These are phyloP conservation scores for Diloba caeruleocephala DNA, from an alignment of 2,888 invertebrate species.

Conservation along the genomic window DNA sequence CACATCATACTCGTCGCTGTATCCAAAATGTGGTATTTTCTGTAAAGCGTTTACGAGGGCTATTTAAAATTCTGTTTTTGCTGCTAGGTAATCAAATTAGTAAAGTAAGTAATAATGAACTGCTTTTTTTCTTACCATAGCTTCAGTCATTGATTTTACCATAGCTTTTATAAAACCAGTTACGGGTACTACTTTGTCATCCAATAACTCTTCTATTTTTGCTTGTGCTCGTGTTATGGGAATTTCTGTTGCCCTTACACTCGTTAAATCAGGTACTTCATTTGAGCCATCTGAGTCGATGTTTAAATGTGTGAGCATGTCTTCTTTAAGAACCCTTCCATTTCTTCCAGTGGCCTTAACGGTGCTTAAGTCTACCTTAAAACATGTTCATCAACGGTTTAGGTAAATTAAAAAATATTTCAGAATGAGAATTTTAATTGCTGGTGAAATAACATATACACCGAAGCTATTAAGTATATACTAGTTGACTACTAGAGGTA, in stretches of 20 bases:
- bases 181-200: slow-evolving; percentile 90
- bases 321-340: slow-evolving; percentile 98
- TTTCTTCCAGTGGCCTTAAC: slow-evolving; percentile 95
- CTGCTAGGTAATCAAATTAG: too few species aligned
- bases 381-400: slow-evolving; percentile 1
- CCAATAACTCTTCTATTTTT: slow-evolving; percentile 66
- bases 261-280: slow-evolving; percentile 62
- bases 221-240: slow-evolving; percentile 63
- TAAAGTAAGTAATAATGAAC: too few species aligned
- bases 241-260: slow-evolving; percentile 62
- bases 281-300: slow-evolving; percentile 88
- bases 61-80: not conserved
- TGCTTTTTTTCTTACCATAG: slow-evolving; percentile 52
- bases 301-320: slow-evolving; percentile 93
- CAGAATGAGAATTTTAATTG: not conserved
- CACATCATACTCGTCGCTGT: slow-evolving; percentile 97
- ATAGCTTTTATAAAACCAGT: slow-evolving; percentile 97
- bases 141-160: slow-evolving; percentile 97
- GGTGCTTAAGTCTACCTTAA: slow-evolving; percentile 91
- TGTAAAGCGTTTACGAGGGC: slow-evolving; percentile 65
- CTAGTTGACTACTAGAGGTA: not conserved
- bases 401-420: not conserved
- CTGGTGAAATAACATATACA: too few species aligned
- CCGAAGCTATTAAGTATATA: too few species aligned
- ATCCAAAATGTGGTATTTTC: slow-evolving; percentile 98